phyloP scores from a whole-genome alignment of 2,797 vertebrate genomes.

The Enteromius anoplus region DNA sequence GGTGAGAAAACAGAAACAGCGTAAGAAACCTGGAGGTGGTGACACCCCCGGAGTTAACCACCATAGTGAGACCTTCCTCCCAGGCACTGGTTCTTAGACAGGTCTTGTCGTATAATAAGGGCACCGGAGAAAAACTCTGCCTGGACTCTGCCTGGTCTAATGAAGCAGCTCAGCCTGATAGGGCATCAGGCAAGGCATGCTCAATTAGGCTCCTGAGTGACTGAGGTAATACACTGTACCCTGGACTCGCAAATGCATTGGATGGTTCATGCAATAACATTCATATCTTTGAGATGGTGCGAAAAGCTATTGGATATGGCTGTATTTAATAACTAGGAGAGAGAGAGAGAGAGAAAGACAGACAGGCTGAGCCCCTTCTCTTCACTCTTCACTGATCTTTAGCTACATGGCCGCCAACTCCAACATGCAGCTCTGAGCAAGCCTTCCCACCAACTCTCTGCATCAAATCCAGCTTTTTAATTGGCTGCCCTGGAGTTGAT shows the following conservation, averaged over 20 bases:
- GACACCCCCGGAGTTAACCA: conserved; percentile 33
- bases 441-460: conserved; percentile 17
- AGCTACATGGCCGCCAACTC: conserved; percentile 41
- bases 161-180: conserved; percentile 43
- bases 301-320: conserved; percentile 29
- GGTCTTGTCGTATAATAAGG: conserved; percentile 48
- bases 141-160: conserved; percentile 42
- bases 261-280: background rate
- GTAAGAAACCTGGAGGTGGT: conserved; percentile 17
- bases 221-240: conserved; percentile 42
- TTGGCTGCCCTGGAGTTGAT: background rate
- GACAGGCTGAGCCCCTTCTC: conserved; percentile 33
- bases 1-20: background rate
- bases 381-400: conserved; percentile 43
- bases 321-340: conserved; percentile 13
- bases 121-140: conserved; percentile 46
- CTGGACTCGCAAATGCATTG: conserved; percentile 38
- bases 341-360: conserved; percentile 16
- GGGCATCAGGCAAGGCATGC: conserved; percentile 36
- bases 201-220: conserved; percentile 53
- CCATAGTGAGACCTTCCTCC: conserved; percentile 35
- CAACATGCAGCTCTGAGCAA: conserved; percentile 6
- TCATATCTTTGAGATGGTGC: background rate
- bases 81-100: conserved; percentile 28
- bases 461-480: conserved; percentile 27